Evolutionary conservation across 2,888 invertebrate genomes (phyloP), one percentile per base, ranked within the genome.

Genomic region (Dicyrtoma fusca): DNA sequence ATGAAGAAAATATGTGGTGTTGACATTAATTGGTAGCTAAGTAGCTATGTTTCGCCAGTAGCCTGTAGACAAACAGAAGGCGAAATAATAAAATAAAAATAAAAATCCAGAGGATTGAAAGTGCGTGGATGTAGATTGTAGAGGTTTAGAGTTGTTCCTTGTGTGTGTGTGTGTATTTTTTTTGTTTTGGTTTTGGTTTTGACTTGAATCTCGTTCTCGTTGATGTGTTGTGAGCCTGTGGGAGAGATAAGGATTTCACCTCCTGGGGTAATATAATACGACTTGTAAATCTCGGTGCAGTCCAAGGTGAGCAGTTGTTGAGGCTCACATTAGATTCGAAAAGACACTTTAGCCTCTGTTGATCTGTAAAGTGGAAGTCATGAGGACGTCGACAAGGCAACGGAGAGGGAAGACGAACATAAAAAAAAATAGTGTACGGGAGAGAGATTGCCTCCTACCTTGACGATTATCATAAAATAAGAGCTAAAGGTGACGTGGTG

Each of bases 381-480:
- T 49, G 17, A 49, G 10, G 8, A 44, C 8, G 45, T 44, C 10
- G 45, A 8, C 45, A 44, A n/a, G 45, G 13, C 53, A 53, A 10
- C 11, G 53, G 53, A 4, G 19, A 17, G 53, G 11, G 53, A 11
- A 49, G 17, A n/a, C 5, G 49, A 14, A 4, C 8, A 17, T 21
- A 19, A 19, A 21, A 21, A n/a, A n/a, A 17, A 53, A 17, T 21
- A 2, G 53, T 21, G 44, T 17, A 44, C 17, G 61, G 17, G 25
- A 57, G 34, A 23, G 42, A 21, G 17, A 44, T 42, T 26, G 61
- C 61, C 61, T 61, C 61, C 61, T 61, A 61, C 61, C 61, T 61
- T 61, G 61, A 61, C 59, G 61, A 61, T 61, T 19, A 61, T 61
- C 61, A 44, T 61, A 61, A 61, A 42, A 61, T 61, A 61, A 61